Evolutionary conservation across 2,113 vertebrate species (phyloP).

Genomic region (Prietella phreatophila): DNA sequence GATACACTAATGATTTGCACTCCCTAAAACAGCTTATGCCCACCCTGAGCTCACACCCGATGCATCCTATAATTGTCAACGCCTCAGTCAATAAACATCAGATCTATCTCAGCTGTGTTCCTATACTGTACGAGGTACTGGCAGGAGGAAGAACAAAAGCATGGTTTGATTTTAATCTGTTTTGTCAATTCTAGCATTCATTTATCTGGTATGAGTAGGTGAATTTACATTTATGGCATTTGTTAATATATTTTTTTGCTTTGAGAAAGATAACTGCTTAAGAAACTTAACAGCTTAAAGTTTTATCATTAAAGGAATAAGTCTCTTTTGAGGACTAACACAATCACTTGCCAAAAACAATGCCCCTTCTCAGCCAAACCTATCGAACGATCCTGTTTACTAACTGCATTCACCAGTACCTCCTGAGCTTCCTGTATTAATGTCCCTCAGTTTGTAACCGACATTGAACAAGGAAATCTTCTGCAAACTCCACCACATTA

Average conservation of each 20-base stretch:
- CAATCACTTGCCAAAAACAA: neutral
- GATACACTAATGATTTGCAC: neutral
- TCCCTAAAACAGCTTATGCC: neutral
- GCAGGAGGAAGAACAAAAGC: neutral
- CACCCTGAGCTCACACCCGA: constrained; percentile 11
- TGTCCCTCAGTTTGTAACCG: neutral
- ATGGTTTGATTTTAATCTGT: neutral
- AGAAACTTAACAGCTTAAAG: neutral
- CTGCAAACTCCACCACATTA: neutral
- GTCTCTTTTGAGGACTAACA: neutral
- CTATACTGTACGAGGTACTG: constrained; percentile 1
- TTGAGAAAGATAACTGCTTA: neutral
- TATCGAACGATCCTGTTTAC: neutral
- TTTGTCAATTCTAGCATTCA: neutral
- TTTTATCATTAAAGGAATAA: neutral
- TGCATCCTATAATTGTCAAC: neutral
- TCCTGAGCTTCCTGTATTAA: neutral
- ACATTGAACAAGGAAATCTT: neutral
- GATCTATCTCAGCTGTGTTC: neutral
- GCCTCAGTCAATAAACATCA: neutral
- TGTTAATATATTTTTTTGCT: neutral
- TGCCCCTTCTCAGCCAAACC: neutral
- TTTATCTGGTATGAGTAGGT: neutral
- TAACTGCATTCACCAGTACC: neutral
- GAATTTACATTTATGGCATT: neutral